Evolutionary conservation across 2,113 vertebrate genomes (phyloP).

Genomic region (Ageneiosus marmoratus): DNA sequence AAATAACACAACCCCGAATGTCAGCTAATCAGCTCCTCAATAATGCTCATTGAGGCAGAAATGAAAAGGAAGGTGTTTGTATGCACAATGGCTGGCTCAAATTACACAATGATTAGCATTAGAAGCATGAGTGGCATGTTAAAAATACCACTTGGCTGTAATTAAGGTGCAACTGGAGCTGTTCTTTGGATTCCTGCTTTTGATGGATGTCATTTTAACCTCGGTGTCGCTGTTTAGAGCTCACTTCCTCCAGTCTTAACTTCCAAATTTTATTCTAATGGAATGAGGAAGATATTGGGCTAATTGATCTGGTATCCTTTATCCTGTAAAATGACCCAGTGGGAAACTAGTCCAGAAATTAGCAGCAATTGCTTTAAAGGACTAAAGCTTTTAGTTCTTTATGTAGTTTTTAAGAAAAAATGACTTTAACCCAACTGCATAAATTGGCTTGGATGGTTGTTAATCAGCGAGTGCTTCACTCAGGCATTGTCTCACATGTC

Average conservation of each 20-base stretch:
- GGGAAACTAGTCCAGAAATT: slow-evolving; percentile 28
- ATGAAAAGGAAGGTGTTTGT: slow-evolving; percentile 46
- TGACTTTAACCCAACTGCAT: not conserved
- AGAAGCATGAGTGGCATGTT: slow-evolving; percentile 31
- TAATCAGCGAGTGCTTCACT: not conserved
- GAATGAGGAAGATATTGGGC: slow-evolving; percentile 17
- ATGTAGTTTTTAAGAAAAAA: not conserved
- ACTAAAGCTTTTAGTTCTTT: slow-evolving; percentile 1
- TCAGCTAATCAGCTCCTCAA: slow-evolving; percentile 38
- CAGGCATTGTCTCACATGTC: not conserved
- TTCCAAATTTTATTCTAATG: slow-evolving; percentile 9
- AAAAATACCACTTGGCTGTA: slow-evolving; percentile 39
- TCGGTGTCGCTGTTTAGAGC: not conserved
- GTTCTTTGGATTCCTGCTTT: slow-evolving; percentile 17
- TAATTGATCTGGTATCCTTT: slow-evolving; percentile 5
- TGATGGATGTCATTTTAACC: slow-evolving; percentile 17
- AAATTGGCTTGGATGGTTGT: not conserved
- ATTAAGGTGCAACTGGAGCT: slow-evolving; percentile 47
- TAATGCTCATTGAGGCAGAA: slow-evolving; percentile 38
- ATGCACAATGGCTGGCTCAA: slow-evolving; percentile 39
- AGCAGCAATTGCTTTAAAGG: not conserved
- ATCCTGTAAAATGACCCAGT: not conserved
- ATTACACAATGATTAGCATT: slow-evolving; percentile 45
- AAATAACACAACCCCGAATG: slow-evolving; percentile 31
- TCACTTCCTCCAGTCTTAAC: slow-evolving; percentile 18